These are phyloP conservation scores for Rhea pennata DNA, from an alignment of 2,113 vertebrate genomes.

Conservation along the genomic window DNA sequence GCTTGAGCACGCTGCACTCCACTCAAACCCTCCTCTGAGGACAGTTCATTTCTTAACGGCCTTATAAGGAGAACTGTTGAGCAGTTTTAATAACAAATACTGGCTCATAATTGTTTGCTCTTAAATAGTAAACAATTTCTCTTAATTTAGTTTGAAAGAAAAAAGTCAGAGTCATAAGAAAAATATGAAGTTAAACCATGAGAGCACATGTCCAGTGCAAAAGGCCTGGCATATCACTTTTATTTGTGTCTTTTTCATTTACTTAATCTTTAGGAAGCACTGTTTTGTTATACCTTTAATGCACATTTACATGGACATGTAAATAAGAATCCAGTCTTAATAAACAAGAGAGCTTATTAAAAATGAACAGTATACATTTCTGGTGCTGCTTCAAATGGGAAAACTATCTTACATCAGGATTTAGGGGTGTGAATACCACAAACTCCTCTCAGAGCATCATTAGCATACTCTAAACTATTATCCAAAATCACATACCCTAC, in stretches of 20 bases:
- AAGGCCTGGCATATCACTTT: background rate
- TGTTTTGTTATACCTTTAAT: conserved; percentile 5
- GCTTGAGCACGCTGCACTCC: background rate
- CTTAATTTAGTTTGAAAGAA: background rate
- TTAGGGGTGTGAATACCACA: background rate
- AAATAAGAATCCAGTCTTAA: background rate
- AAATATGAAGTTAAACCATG: background rate
- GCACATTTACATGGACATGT: background rate
- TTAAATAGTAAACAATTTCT: background rate
- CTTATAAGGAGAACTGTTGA: background rate
- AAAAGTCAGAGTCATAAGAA: background rate
- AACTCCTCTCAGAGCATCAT: background rate
- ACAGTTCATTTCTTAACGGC: background rate
- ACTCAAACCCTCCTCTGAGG: background rate
- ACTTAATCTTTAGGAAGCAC: background rate
- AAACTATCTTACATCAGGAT: background rate
- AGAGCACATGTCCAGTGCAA: background rate
- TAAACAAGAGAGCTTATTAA: background rate
- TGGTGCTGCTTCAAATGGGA: background rate
- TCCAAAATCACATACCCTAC: conserved; percentile 3
- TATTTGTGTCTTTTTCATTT: background rate
- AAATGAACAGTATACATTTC: background rate
- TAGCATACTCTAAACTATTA: conserved; percentile 35
- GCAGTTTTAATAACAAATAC: background rate
- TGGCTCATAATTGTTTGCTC: background rate